Conservation (phyloP, 2,797 vertebrate genomes). For the Sebastolobus altivelis region DNA sequence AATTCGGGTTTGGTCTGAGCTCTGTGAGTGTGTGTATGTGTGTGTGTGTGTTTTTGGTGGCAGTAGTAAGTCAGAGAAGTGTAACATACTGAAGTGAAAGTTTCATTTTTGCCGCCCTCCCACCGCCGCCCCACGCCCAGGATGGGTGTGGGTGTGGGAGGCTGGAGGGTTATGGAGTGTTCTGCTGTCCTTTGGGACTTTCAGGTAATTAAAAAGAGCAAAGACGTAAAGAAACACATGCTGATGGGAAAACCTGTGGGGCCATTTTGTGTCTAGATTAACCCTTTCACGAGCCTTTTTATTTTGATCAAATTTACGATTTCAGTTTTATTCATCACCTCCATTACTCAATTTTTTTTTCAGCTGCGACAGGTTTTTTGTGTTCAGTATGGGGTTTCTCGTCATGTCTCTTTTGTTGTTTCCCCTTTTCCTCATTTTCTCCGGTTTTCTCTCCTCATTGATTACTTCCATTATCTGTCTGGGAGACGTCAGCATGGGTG, state of each 20-base stretch:
- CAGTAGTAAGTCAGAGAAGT: slow-evolving; percentile 52
- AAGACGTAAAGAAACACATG: slow-evolving; percentile 54
- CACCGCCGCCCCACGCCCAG: not conserved
- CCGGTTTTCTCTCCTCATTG: slow-evolving; percentile 58
- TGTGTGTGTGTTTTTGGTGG: slow-evolving; percentile 56
- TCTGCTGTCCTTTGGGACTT: slow-evolving; percentile 49
- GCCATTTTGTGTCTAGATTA: slow-evolving; percentile 3
- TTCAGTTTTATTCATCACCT: slow-evolving; percentile 17
- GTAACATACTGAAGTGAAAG: slow-evolving; percentile 10
- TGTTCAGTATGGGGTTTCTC: slow-evolving; percentile 52
- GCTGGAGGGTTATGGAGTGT: not conserved
- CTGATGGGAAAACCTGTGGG: slow-evolving; percentile 64
- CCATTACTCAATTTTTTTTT: slow-evolving; percentile 13
- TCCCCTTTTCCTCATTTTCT: slow-evolving; percentile 43
- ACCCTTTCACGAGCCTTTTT: not conserved
- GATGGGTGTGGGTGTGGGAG: slow-evolving; percentile 25
- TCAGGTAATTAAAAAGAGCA: slow-evolving; percentile 56
- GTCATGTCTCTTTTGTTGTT: slow-evolving; percentile 44
- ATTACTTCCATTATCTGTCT: slow-evolving; percentile 53
- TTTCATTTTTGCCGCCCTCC: slow-evolving; percentile 23
- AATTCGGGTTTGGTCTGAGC: slow-evolving; percentile 58
- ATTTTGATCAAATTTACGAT: slow-evolving; percentile 10
- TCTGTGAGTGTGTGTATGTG: slow-evolving; percentile 36
- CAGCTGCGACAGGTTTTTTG: slow-evolving; percentile 55
- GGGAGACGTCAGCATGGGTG: slow-evolving; percentile 63